Conservation (phyloP, 1,140 invertebrate species). For the Trachelipus rathkii region DNA sequence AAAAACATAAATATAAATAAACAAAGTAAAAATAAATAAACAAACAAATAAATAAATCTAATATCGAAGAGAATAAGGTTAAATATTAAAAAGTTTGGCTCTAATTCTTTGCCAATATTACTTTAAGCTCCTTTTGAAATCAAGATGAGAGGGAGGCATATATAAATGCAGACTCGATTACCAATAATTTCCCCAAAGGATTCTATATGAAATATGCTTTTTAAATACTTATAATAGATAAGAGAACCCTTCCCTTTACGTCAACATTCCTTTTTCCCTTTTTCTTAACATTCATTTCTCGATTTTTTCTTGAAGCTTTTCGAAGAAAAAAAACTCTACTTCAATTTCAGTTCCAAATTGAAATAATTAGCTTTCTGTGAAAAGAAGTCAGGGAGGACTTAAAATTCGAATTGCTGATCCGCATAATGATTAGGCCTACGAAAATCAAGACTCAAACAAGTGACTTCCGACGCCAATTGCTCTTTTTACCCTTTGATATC, state of each 20-base stretch:
- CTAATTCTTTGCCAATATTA: no score
- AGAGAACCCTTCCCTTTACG: neutral
- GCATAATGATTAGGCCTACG: slow-evolving; percentile 37
- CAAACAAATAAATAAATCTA: no score
- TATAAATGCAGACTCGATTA: neutral
- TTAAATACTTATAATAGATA: neutral
- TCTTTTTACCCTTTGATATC: slow-evolving; percentile 26
- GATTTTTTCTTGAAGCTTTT: neutral
- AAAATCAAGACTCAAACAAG: slow-evolving; percentile 19
- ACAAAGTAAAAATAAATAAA: no score
- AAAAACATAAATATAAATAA: no score
- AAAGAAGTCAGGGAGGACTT: slow-evolving; percentile 31
- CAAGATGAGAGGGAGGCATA: no score
- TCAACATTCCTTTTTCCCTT: neutral
- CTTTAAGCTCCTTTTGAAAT: no score
- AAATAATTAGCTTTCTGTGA: slow-evolving; percentile 38
- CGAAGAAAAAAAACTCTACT: slow-evolving; percentile 1
- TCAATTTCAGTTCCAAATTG: slow-evolving; percentile 14
- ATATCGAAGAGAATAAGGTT: no score
- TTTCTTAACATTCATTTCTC: neutral
- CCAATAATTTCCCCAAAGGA: slow-evolving; percentile 2
- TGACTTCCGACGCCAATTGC: slow-evolving; percentile 16
- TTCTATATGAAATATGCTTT: neutral
- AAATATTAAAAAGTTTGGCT: no score
- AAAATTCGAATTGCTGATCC: slow-evolving; percentile 41